Evolutionary conservation across 2,888 invertebrate genomes (phyloP).

Genomic region (Apocheima hispidaria): DNA sequence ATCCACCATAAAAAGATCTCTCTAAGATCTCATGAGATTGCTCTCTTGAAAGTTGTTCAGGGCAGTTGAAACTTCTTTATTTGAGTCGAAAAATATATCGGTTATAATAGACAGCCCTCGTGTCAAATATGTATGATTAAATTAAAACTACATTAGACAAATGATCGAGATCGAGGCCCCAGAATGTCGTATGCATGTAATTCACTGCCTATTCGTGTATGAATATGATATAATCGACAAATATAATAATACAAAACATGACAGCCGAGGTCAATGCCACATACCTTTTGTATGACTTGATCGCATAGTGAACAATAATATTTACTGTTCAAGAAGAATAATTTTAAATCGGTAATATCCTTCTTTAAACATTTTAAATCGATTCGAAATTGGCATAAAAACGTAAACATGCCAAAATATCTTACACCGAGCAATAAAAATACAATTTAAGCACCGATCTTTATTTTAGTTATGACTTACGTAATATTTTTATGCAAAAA

Average conservation of each 20-base stretch:
- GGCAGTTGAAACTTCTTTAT: no score
- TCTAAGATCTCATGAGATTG: no score
- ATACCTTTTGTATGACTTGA: conserved; percentile 36
- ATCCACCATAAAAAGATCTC: no score
- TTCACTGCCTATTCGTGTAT: conserved; percentile 43
- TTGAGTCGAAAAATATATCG: not conserved
- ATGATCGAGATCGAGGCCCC: conserved; percentile 41
- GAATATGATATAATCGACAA: conserved; percentile 50
- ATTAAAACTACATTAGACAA: conserved; percentile 50
- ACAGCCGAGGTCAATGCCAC: conserved; percentile 58
- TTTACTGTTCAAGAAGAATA: not conserved
- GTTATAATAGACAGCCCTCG: not conserved
- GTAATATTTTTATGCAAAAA: conserved; percentile 12
- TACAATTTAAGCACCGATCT: conserved; percentile 10
- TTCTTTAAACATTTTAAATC: not conserved
- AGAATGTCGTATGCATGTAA: conserved; percentile 46
- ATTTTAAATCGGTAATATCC: not conserved
- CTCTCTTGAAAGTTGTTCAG: no score
- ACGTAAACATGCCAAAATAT: conserved; percentile 4
- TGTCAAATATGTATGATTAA: conserved; percentile 35
- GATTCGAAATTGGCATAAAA: not conserved
- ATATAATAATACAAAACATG: conserved; percentile 39
- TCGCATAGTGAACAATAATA: conserved; percentile 30
- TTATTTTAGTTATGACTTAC: conserved; percentile 3
- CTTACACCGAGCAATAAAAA: conserved; percentile 3